Evolutionary conservation across 2,797 vertebrate species (phyloP), one percentile per base, ranked within the genome.

Genomic region (Leucoraja ocellata): DNA sequence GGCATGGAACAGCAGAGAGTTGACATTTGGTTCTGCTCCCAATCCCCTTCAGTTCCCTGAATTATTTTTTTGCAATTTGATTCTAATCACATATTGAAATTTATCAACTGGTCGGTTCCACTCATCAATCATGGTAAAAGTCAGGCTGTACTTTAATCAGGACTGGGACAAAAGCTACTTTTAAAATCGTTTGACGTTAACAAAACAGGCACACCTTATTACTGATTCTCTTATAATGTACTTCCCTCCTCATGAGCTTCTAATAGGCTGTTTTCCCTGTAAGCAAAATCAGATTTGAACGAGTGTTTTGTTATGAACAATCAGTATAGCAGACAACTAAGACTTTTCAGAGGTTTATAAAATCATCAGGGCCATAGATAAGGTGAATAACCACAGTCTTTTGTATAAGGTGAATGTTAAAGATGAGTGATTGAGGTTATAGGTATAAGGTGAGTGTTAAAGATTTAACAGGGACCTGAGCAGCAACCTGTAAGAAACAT

Each of bases 21-120:
- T 92, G 71, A n/a, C 90, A 92, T 46, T 92, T 92, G 90, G 39
- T 92, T 25, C 90, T 92, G 68, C 23, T 91, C 88, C 88, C 88
- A 74, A 73, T 73, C 65, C 21, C 36, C 88, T 32, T 76, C 68
- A 92, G 23, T n/a, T 71, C 39, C 1, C 4, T 58, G 25, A 91
- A 71, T 91, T 91, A 91, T 73, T 46, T n/a, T 80, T 79, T 76
- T 76, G 46, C 25, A 76, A 39, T 92, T 92, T 76, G 90, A 92
- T 92, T 92, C 25, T 54, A 92, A 92, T 92, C 90, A 28, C 10
- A 10, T 58, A 54, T 92, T 92, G 71, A 74, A 92, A 92, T 76
- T 46, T 25, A 92, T 76, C 36, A 25, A 92, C 71, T 74, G 46
- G 68, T 91, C 88, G 73, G 65, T 36, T 91, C 32, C 23, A 76